phyloP scores from a whole-genome alignment of 2,113 vertebrate genomes.

The Opisthocomus hoazin region DNA sequence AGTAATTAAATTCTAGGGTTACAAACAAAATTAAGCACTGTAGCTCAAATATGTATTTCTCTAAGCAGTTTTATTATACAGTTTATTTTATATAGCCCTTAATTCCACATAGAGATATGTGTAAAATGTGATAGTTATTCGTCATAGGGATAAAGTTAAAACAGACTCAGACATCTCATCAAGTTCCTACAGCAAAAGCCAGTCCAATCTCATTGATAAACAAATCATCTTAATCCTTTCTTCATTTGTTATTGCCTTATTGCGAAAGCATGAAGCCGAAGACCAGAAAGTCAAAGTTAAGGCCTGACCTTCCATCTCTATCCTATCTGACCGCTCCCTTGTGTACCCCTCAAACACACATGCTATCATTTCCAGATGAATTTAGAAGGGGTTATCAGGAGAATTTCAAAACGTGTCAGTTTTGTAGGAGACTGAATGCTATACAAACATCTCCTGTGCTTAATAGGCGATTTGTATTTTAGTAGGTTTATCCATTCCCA shows the following conservation, averaged over 20 bases:
- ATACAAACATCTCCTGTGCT: conserved; percentile 62
- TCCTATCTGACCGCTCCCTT: conserved; percentile 30
- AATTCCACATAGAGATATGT: background rate
- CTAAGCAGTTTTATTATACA: background rate
- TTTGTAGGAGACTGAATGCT: conserved; percentile 57
- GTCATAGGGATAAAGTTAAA: background rate
- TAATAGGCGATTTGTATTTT: conserved; percentile 61
- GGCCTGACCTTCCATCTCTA: background rate
- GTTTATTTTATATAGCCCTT: background rate
- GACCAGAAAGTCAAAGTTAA: conserved; percentile 45
- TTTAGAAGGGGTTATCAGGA: conserved; percentile 47
- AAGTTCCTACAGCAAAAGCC: background rate
- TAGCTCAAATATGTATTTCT: background rate
- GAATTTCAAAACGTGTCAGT: conserved; percentile 61
- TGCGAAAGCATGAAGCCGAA: background rate
- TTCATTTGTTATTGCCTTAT: background rate
- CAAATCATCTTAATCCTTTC: background rate
- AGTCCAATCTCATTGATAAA: background rate
- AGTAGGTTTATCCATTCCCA: conserved; percentile 55
- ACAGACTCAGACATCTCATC: background rate
- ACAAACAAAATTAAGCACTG: background rate
- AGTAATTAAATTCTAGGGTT: background rate
- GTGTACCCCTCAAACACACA: conserved; percentile 23
- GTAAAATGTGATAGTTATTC: background rate
- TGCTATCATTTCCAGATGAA: conserved; percentile 18